Base-by-base conservation (phyloP, 2,888 invertebrate species). In the Cheiracanthium punctorium region DNA sequence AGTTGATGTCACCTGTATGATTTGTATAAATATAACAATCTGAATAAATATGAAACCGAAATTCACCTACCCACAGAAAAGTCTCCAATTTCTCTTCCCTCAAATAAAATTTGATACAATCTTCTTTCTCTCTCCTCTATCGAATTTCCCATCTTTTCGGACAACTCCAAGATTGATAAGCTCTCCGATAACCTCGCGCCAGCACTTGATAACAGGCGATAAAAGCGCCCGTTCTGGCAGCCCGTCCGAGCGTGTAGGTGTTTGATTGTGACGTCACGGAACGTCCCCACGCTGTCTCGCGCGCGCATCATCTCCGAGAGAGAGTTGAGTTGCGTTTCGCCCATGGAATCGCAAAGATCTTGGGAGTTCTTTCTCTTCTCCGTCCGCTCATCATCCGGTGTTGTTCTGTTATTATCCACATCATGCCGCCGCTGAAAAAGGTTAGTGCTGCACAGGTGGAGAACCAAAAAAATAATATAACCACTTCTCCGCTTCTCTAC, bases 341-440 rank as follows among this genome's bases (percentile, higher is more conserved):
- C 65, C 33, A 74, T 70, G 74, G 74, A 70, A 52, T 28, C 17
- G 79, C 43, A 24, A 65, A 20, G 73, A 73, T 37, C 69, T 20
- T 29, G n/a, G 17, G 52, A 24, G 33, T 29, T 12, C 37, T n/a
- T 32, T 33, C 69, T 32, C 69, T 37, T n/a, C 28, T 32, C 20
- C 20, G 33, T 28, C 29, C 73, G 52, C 43, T 52, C 82, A 80
- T 58, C 72, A 85, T 85, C n/a, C n/a, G n/a, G n/a, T n/a, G n/a
- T n/a, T n/a, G n/a, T n/a, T n/a, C n/a, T n/a, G n/a, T n/a, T n/a
- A n/a, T n/a, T n/a, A n/a, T n/a, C n/a, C n/a, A n/a, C n/a, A n/a
- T n/a, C n/a, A n/a, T n/a, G n/a, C n/a, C n/a, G 84, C 84, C 84
- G 67, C 74, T 85, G 70, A 85, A 80, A 79, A 85, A 85, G 84